Conservation (phyloP, 2,888 invertebrate species). For the Chrysolina haemoptera region DNA sequence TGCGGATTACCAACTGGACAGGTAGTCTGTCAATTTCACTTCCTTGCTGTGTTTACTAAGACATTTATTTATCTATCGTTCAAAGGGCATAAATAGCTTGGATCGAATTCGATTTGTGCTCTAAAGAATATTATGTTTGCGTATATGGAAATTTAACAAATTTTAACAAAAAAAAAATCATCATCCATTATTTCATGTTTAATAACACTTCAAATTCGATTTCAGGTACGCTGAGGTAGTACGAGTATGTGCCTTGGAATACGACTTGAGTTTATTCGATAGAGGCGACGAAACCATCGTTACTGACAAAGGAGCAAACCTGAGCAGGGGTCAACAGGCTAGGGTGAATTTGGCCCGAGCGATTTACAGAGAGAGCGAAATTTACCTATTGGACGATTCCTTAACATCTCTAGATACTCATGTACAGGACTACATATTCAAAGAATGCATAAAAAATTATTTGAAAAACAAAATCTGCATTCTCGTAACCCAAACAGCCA, state of each 20-base stretch:
- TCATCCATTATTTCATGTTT: not conserved
- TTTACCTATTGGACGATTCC: slow-evolving; percentile 90
- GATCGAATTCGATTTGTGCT: too few relatives aligned
- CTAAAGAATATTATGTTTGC: too few relatives aligned
- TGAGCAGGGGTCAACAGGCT: slow-evolving; percentile 88
- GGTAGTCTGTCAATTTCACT: too few relatives aligned
- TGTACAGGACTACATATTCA: slow-evolving; percentile 88
- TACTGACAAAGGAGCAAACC: slow-evolving; percentile 80
- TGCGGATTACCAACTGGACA: too few relatives aligned
- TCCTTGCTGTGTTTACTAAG: too few relatives aligned
- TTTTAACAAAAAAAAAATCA: too few relatives aligned
- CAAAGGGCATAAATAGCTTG: too few relatives aligned
- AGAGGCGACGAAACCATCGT: slow-evolving; percentile 86
- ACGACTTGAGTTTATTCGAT: slow-evolving; percentile 81
- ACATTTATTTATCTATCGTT: too few relatives aligned
- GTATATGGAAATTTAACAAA: too few relatives aligned
- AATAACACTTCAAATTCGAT: not conserved
- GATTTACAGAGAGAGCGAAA: slow-evolving; percentile 85
- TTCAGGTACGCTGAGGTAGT: slow-evolving; percentile 63
- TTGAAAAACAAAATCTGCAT: slow-evolving; percentile 79
- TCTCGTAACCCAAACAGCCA: slow-evolving; percentile 81
- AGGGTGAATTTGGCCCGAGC: slow-evolving; percentile 88
- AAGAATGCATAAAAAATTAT: slow-evolving; percentile 78
- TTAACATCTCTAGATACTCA: slow-evolving; percentile 91
- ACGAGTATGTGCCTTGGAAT: slow-evolving; percentile 78